Evolutionary conservation across 1,140 invertebrate species (phyloP), one percentile per base, ranked within the genome.

Genomic region (Leptinotarsa undecemlineata): DNA sequence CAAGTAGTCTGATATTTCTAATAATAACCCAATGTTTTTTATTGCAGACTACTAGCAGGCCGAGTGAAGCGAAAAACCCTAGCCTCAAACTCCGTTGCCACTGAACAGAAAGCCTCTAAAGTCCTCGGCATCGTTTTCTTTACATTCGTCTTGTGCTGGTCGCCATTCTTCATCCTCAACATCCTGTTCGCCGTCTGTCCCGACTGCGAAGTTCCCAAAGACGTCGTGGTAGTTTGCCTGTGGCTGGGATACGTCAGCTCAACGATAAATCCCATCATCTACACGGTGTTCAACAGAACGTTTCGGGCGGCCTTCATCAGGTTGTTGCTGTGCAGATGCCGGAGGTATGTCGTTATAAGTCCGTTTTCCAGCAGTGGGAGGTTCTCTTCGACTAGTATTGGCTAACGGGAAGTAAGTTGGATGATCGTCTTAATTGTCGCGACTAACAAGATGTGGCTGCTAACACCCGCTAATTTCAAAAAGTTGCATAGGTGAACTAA

Each of bases 211-310:
- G 92, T 94, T 19, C 91, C 92, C 42, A 89, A 88, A 17, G 89
- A 91, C 79, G 88, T 95, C 20, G 92, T 94, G 47, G 89, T 92
- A 77, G 91, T 93, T 23, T 92, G 93, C 73, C 87, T 94, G 1
- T 97, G 95, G 95, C 85, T 97, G 67, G 95, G 95, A 63, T 97
- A 96, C 86, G 91, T 95, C 51, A 95, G 94, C 19, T 95, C 94
- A 2, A 95, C 93, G 26, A 93, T 94, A 80, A 94, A 94, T 84
- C 93, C 93, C 2, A 90, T 94, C 73, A 94, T 96, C 80, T 96
- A 96, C 85, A 97, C 95, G 0, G 90, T 96, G 26, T 97, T 97
- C 87, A 97, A 97, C 84, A 89, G 90, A 71, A 94, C 93, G 2
- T 96, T 96, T 85, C 87, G 95, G 62, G 91, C 92, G 13, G 93